These are phyloP conservation scores for Psilopogon haemacephalus DNA, from an alignment of 2,113 vertebrate species.

Conservation along the genomic window DNA sequence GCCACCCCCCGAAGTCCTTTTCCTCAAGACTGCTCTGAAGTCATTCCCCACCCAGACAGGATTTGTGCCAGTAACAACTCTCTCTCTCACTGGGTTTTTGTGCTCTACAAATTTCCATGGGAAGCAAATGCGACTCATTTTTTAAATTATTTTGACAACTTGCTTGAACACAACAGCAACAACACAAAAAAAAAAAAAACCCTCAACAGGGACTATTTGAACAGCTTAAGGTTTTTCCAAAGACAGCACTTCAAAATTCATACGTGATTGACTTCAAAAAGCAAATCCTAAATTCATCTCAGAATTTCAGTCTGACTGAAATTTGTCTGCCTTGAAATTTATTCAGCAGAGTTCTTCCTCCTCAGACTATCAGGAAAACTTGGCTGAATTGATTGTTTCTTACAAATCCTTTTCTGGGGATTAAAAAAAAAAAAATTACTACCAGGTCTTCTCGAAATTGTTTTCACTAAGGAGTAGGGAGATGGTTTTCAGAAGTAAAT, in stretches of 20 bases:
- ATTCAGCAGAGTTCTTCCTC: neutral
- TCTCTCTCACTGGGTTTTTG: neutral
- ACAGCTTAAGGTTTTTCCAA: neutral
- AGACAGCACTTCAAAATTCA: neutral
- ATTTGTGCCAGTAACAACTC: no score
- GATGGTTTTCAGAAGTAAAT: neutral
- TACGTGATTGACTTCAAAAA: neutral
- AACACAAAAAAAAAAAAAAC: neutral
- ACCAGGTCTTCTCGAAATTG: neutral
- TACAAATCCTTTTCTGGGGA: neutral
- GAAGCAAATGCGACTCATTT: neutral
- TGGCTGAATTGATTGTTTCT: no score
- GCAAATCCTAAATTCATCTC: neutral
- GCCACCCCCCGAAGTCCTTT: no score
- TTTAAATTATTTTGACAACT: constrained; percentile 34
- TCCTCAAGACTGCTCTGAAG: no score
- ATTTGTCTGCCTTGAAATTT: neutral
- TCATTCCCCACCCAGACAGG: no score
- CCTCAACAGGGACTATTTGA: neutral
- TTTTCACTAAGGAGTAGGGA: neutral
- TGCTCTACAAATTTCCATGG: neutral
- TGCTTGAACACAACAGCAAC: neutral
- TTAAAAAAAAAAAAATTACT: no score
- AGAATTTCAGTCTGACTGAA: neutral
- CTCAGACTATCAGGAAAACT: no score